A percentile compares a stretch with the other conserved stretches of the same genome.
Evolutionary conservation across 2,888 invertebrate genomes (phyloP).

Genomic region (Salpingus planirostris): DNA sequence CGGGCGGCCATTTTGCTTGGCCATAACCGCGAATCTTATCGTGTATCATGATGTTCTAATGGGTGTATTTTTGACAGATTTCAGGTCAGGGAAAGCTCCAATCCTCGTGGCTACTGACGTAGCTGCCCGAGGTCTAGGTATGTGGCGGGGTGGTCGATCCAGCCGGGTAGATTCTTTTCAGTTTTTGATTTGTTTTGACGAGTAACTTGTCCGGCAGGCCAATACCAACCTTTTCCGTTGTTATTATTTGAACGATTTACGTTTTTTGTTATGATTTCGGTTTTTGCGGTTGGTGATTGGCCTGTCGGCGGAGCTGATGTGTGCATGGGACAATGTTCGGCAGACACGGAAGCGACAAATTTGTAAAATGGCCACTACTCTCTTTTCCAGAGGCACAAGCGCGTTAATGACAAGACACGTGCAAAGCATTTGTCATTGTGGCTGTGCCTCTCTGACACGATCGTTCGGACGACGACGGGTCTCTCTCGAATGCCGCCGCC

Average conservation of each 20-base stretch:
- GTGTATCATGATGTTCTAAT: too few relatives aligned
- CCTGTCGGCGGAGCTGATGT: constrained; percentile 32
- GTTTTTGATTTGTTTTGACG: constrained; percentile 14
- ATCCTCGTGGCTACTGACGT: constrained; percentile 93
- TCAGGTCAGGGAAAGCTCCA: constrained; percentile 73
- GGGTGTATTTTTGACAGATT: constrained; percentile 54
- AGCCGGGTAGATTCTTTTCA: constrained; percentile 2
- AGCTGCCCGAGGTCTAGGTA: constrained; percentile 88
- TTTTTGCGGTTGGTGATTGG: constrained; percentile 23
- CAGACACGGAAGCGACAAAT: constrained; percentile 14
- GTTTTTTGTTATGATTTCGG: constrained; percentile 10
- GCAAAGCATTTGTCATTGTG: constrained; percentile 34
- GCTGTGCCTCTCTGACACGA: constrained; percentile 43
- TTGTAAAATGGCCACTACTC: constrained; percentile 39
- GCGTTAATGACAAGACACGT: constrained; percentile 34
- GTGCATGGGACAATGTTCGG: constrained; percentile 25
- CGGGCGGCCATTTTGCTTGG: too few relatives aligned
- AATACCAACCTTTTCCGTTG: constrained; percentile 23
- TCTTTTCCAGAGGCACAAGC: constrained; percentile 44
- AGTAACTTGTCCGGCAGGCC: constrained; percentile 30
- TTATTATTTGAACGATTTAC: constrained; percentile 7
- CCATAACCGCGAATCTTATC: too few relatives aligned
- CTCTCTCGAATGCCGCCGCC: constrained; percentile 23
- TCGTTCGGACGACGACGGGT: too few relatives aligned
- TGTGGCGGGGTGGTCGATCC: constrained; percentile 40